Evolutionary conservation across 2,797 vertebrate genomes (phyloP), one percentile per base, ranked within the genome.

Genomic region (Ctenopoma kingsleyae): DNA sequence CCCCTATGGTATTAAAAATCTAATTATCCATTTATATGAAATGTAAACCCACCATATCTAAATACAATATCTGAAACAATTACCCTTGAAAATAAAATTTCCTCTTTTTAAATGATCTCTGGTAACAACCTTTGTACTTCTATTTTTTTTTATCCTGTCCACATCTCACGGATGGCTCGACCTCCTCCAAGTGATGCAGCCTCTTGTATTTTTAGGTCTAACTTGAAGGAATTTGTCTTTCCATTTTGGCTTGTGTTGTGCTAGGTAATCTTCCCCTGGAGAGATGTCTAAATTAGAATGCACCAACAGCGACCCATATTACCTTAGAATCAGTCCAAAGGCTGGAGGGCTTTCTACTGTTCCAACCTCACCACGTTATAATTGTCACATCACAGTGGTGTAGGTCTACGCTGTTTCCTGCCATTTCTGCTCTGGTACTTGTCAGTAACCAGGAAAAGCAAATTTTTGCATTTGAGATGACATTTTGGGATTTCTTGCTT

Each of bases 211-310:
- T 87, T 83, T 77, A 71, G 61, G 60, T 73, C 67, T 54, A 56
- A 84, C 67, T 84, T 78, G 63, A 72, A 81, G 61, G 58, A 81
- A 72, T 61, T 57, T 66, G 53, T 83, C 55, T 77, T 74, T 47
- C 72, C 61, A 57, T 84, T 69, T 48, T 71, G 60, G 72, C 75
- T 65, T 66, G 74, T 80, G 78, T 81, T 87, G 71, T 83, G 71
- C 52, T 36, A 58, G 70, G 77, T 92, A 92, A 91, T 91, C 83
- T 85, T 56, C 67, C 86, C 90, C 90, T 46, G 78, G 76, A 84
- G 86, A 87, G 75, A 82, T 40, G 67, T 90, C 85, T 81, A 82
- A 93, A 92, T 93, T 90, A 91, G 89, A 89, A 92, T 68, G 65
- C 85, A 74, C 77, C 81, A 81, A 87, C 87, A 81, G 79, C 67